Evolutionary conservation across 2,797 vertebrate species (phyloP).

Genomic region (Carcharodon carcharias): DNA sequence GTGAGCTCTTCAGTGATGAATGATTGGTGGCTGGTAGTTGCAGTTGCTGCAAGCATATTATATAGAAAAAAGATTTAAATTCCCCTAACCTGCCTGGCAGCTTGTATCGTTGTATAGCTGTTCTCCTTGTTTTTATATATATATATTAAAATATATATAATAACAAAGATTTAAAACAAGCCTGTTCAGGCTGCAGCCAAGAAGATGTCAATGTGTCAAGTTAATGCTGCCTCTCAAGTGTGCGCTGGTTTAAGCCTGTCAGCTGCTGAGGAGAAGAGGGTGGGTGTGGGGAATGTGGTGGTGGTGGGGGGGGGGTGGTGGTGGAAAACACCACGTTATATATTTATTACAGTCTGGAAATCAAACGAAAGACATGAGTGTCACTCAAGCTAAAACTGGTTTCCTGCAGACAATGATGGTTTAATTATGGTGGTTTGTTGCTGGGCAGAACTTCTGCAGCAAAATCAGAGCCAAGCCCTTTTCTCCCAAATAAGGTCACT

Average conservation of each 20-base stretch:
- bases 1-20: background rate
- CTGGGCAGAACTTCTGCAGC: background rate
- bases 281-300: background rate
- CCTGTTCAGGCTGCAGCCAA: background rate
- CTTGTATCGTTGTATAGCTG: background rate
- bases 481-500: background rate
- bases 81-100: background rate
- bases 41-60: background rate
- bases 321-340: background rate
- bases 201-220: conserved; percentile 12
- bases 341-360: conserved; percentile 4
- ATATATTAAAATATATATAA: background rate
- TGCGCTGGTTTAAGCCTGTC: background rate
- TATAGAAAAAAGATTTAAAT: background rate
- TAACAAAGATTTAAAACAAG: background rate
- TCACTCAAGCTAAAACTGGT: background rate
- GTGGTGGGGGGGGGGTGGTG: too few species aligned
- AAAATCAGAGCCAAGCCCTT: background rate
- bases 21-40: background rate
- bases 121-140: background rate
- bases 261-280: background rate
- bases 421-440: conserved; percentile 19
- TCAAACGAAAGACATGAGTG: background rate
- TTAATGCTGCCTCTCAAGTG: background rate
- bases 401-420: background rate